Percentiles rank a stretch among this genome's conserved stretches.
Conservation (phyloP, 2,888 invertebrate genomes). For the Xestia xanthographa region DNA sequence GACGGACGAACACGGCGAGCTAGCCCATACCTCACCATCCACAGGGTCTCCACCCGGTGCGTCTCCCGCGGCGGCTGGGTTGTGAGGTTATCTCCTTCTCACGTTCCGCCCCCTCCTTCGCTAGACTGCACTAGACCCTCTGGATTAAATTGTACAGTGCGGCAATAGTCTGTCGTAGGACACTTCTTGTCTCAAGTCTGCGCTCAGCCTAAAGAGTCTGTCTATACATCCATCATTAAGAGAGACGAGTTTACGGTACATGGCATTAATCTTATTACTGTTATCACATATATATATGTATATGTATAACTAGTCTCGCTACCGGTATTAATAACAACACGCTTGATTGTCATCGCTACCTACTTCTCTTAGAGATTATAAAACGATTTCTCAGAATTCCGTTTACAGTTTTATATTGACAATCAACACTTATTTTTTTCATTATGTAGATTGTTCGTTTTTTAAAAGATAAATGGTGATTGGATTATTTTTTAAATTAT, state of each 20-base stretch:
- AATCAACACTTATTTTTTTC: background rate
- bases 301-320: conserved; percentile 5
- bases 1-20: too few species aligned
- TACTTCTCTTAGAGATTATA: background rate
- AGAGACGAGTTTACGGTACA: conserved; percentile 8
- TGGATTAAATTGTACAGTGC: too few species aligned
- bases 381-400: conserved; percentile 6
- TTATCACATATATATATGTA: conserved; percentile 45
- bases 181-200: too few species aligned
- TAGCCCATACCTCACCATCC: too few species aligned
- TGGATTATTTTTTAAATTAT: background rate
- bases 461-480: background rate
- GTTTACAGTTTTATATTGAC: conserved; percentile 1
- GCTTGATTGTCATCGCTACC: background rate
- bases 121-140: too few species aligned
- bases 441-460: background rate
- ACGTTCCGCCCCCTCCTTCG: too few species aligned
- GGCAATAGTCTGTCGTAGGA: too few species aligned
- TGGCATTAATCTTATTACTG: conserved; percentile 39
- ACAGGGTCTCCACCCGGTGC: too few species aligned
- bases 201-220: too few species aligned
- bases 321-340: conserved; percentile 8
- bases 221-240: conserved; percentile 2
- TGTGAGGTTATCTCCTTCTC: too few species aligned
- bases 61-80: too few species aligned